Percentiles rank a stretch among this genome's conserved stretches.
These are phyloP conservation scores for Epistrophella euchroma DNA, from an alignment of 2,888 invertebrate species.

Conservation along the genomic window DNA sequence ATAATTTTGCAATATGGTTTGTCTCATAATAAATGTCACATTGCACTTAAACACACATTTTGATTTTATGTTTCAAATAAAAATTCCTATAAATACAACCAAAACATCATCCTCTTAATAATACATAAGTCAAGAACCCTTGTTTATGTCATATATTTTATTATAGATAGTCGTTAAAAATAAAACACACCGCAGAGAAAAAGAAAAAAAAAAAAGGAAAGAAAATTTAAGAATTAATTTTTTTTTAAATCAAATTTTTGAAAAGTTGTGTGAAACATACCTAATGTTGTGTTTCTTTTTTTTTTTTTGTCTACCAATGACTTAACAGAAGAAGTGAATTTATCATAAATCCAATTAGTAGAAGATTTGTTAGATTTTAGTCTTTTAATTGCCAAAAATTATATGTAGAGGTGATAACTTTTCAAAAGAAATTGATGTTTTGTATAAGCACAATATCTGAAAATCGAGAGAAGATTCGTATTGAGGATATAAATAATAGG, in stretches of 20 bases:
- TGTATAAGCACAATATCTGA: not conserved
- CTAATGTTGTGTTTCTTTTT: not conserved
- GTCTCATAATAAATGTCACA: conserved; percentile 23
- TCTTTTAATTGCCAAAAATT: not conserved
- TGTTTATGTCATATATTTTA: conserved; percentile 35
- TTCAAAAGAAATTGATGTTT: not conserved
- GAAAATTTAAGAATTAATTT: conserved; percentile 15
- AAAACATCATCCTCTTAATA: conserved; percentile 38
- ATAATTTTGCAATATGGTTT: conserved; percentile 34
- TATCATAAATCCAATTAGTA: conserved; percentile 34
- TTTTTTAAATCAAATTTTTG: not conserved
- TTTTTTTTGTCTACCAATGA: not conserved
- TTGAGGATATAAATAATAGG: no score
- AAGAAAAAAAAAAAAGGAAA: not conserved
- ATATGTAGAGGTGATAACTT: not conserved
- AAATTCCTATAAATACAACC: conserved; percentile 43
- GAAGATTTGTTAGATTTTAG: not conserved
- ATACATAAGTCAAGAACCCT: conserved; percentile 29
- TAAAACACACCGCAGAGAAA: conserved; percentile 20
- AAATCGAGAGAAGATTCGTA: not conserved
- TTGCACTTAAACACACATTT: conserved; percentile 35
- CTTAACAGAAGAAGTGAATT: conserved; percentile 3
- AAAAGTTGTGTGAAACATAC: conserved; percentile 1
- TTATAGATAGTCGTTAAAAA: conserved; percentile 22
- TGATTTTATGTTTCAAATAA: conserved; percentile 26